Conservation (phyloP, 2,797 vertebrate genomes). For the Esox lucius region DNA sequence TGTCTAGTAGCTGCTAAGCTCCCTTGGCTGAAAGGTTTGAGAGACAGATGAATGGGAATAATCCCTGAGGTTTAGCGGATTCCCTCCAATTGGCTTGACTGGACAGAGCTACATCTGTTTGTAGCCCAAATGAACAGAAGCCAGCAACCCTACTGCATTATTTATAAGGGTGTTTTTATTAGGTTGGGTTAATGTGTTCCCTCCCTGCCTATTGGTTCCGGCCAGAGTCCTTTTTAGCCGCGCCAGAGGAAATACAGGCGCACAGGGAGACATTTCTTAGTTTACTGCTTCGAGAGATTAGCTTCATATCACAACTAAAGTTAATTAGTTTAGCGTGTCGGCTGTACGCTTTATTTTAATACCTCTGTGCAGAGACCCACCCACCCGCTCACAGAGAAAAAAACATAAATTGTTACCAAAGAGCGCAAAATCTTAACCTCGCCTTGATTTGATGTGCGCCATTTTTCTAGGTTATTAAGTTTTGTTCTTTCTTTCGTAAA, state of each 20-base stretch:
- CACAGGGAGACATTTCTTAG: conserved; percentile 47
- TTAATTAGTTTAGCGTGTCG: conserved; percentile 48
- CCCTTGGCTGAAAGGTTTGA: conserved; percentile 47
- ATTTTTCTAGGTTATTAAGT: background rate
- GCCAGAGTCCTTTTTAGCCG: conserved; percentile 37
- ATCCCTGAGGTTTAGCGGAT: conserved; percentile 52
- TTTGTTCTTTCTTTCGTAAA: background rate
- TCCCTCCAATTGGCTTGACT: conserved; percentile 56
- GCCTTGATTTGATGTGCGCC: background rate
- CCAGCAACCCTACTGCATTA: conserved; percentile 66
- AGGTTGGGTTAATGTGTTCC: conserved; percentile 66
- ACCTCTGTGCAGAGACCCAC: background rate
- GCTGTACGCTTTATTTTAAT: conserved; percentile 19
- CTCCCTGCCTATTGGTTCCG: conserved; percentile 56
- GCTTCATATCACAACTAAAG: conserved; percentile 34
- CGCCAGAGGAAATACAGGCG: conserved; percentile 12
- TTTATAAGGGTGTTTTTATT: conserved; percentile 64
- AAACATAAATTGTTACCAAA: background rate
- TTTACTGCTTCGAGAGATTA: conserved; percentile 43
- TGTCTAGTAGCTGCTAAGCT: conserved; percentile 28
- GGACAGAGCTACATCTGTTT: conserved; percentile 69
- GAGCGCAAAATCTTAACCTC: background rate
- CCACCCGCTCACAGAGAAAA: no score
- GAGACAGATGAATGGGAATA: conserved; percentile 55
- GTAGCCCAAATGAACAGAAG: conserved; percentile 69